Base-by-base conservation (phyloP, 2,888 invertebrate genomes). In the Oscheius sp. region DNA sequence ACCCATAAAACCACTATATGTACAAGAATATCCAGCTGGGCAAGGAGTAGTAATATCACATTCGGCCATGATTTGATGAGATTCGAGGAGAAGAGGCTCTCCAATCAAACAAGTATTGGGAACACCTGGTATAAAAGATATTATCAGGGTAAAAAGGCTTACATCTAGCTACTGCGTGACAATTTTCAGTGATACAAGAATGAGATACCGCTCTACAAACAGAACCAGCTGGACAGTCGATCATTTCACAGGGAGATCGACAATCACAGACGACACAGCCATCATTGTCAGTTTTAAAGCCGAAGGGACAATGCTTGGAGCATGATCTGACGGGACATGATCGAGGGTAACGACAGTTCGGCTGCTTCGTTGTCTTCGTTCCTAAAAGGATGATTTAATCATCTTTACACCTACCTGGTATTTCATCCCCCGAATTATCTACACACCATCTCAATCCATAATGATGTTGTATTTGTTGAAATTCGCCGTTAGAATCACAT, bases 251-350 rank as follows among this genome's bases (percentile, higher is more conserved):
- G 1, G 80, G 78, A 44, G 78, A 64, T 6, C 70, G 66, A 62
- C 85, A 85, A 28, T 73, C 74, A 61, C 85, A 85, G 24, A 73
- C 67, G 9, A 75, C 72, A 50, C 85, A 85, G n/a, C 85, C 85
- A 32, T 81, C 71, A 38, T 73, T 71, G 49, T 75, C 77, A 12
- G 78, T 70, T 66, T 78, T 71, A 51, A 66, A 74, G n/a, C 81
- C 82, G 24, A 74, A 72, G 20, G 68, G 68, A 61, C 83, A 83
- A 30, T 72, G 59, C 49, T 73, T 72, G 24, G 50, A 44, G 59
- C 83, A 83, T 2, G 74, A 36, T 12, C 70, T 47, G 6, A 70
- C 64, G 0, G 79, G 77, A 64, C 83, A 83, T 1, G 67, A 41
- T 14, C 79, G 57, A 0, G 79, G 79, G 22, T 71, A 54, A 17